phyloP scores from a whole-genome alignment of 2,797 vertebrate genomes.

The Eupleurogrammus muticus region DNA sequence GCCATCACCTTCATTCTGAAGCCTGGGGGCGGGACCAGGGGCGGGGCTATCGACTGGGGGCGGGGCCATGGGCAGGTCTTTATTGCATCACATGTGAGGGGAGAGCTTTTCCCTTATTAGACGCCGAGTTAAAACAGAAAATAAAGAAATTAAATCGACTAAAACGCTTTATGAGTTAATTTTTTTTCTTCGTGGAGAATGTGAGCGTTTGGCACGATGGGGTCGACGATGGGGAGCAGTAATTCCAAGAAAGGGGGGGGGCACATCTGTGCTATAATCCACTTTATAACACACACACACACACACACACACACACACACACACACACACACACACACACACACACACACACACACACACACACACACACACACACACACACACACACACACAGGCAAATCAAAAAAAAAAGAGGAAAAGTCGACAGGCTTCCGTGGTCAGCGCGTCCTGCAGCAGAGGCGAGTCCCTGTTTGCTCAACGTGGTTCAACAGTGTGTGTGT shows the following conservation, averaged over 20 bases:
- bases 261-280: slow-evolving; percentile 61
- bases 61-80: slow-evolving; percentile 34
- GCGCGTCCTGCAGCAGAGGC: slow-evolving; percentile 33
- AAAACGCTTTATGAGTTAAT: too few species aligned
- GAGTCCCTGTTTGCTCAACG: slow-evolving; percentile 23
- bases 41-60: slow-evolving; percentile 17
- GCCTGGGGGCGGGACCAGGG: background rate
- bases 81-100: slow-evolving; percentile 66
- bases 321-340: background rate
- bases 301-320: slow-evolving; percentile 12
- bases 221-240: slow-evolving; percentile 14
- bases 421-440: slow-evolving; percentile 28
- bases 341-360: slow-evolving; percentile 8
- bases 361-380: slow-evolving; percentile 33
- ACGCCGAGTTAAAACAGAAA: slow-evolving; percentile 16
- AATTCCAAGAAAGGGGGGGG: slow-evolving; percentile 33
- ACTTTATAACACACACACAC: too few species aligned
- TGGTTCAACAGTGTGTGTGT: slow-evolving; percentile 26
- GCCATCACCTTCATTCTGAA: slow-evolving; percentile 1
- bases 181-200: slow-evolving; percentile 11
- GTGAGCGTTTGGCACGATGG: slow-evolving; percentile 60
- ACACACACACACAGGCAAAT: slow-evolving; percentile 32
- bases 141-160: slow-evolving; percentile 19
- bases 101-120: slow-evolving; percentile 35
- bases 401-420: slow-evolving; percentile 3